A percentile compares a stretch with the other conserved stretches of the same genome.
These are phyloP conservation scores for Pampusana beccarii DNA, from an alignment of 2,113 vertebrate species.

Conservation along the genomic window DNA sequence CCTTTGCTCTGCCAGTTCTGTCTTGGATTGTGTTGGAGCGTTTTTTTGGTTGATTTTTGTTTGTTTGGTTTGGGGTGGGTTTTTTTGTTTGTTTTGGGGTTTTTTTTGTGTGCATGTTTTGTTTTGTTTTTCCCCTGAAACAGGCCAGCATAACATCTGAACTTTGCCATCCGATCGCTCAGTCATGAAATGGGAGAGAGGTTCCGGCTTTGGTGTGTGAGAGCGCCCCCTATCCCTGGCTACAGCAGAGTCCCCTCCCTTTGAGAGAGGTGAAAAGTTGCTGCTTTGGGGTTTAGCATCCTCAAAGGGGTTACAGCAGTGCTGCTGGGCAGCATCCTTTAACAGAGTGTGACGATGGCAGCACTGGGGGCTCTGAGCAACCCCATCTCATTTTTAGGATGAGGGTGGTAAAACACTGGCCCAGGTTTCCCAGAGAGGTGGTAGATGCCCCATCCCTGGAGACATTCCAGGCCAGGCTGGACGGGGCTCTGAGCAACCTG, in stretches of 20 bases:
- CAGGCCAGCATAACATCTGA: neutral
- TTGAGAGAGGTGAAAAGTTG: neutral
- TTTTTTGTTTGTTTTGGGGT: neutral
- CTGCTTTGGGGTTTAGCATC: neutral
- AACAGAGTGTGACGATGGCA: accelerated
- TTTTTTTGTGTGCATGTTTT: neutral
- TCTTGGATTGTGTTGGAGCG: neutral
- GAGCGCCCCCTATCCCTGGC: neutral
- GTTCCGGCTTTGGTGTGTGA: neutral
- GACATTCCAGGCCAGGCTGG: too few species aligned
- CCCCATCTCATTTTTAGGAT: too few species aligned
- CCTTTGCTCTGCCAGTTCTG: neutral
- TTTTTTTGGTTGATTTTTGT: neutral
- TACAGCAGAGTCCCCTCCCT: neutral
- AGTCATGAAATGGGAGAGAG: neutral
- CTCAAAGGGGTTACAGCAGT: neutral
- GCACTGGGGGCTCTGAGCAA: neutral
- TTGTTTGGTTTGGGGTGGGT: too few species aligned
- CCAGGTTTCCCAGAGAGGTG: too few species aligned
- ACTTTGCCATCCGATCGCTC: neutral
- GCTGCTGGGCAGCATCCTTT: neutral
- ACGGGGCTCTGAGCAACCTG: too few species aligned
- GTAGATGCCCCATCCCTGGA: too few species aligned
- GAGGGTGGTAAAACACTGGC: too few species aligned
- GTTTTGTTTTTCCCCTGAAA: neutral